These are phyloP conservation scores for Bursaphelenchus okinawaensis DNA, from an alignment of 2,888 invertebrate genomes.

Conservation along the genomic window DNA sequence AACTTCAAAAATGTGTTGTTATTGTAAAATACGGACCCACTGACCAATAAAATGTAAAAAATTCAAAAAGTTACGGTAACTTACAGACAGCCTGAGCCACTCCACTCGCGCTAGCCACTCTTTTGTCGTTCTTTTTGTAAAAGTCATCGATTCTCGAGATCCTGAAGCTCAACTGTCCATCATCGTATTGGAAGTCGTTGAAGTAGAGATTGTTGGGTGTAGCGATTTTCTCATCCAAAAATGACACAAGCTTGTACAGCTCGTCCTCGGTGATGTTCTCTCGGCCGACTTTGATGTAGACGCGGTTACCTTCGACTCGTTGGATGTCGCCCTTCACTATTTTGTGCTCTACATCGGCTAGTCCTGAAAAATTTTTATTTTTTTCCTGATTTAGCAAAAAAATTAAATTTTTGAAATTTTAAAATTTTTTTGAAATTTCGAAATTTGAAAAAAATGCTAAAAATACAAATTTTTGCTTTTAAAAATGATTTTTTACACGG, in stretches of 20 bases:
- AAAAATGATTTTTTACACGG: no score
- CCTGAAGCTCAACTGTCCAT: constrained; percentile 46
- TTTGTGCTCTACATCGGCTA: constrained; percentile 51
- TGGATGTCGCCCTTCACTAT: constrained; percentile 52
- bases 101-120: constrained; percentile 49
- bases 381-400: no score
- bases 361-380: constrained; percentile 37
- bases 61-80: constrained; percentile 11
- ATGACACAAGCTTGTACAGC: constrained; percentile 49
- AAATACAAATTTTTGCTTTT: no score
- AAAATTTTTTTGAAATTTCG: not conserved
- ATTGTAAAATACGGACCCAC: not conserved
- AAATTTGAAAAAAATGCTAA: no score
- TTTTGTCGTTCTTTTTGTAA: constrained; percentile 29
- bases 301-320: constrained; percentile 53
- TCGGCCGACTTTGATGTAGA: constrained; percentile 46
- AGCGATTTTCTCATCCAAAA: constrained; percentile 51
- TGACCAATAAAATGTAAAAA: not conserved
- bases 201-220: constrained; percentile 53
- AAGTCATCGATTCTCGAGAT: constrained; percentile 36
- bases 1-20: not conserved
- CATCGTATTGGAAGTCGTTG: constrained; percentile 49
- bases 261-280: constrained; percentile 37
- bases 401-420: no score
- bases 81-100: constrained; percentile 55